Percentiles rank a stretch among this genome's conserved stretches.
phyloP scores from a whole-genome alignment of 2,113 vertebrate species.

The Rallus limicola region DNA sequence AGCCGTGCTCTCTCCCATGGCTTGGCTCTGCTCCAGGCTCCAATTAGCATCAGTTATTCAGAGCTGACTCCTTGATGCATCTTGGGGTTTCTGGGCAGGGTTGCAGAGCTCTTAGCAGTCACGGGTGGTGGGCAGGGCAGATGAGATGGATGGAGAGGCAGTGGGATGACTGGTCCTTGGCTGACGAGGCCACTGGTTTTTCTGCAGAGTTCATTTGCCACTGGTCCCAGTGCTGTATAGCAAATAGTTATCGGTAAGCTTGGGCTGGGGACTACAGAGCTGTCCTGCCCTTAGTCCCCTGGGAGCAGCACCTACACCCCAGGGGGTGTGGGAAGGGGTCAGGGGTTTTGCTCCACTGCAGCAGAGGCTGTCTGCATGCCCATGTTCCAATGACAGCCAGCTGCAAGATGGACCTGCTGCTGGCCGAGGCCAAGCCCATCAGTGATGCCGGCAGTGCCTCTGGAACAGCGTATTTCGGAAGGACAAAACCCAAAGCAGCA shows the following conservation, averaged over 20 bases:
- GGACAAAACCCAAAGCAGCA: too few relatives aligned
- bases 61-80: neutral
- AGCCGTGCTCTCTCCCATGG: neutral
- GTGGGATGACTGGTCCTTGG: neutral
- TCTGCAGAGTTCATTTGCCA: neutral
- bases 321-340: neutral
- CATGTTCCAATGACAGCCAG: too few relatives aligned
- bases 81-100: accelerated
- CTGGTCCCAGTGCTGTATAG: neutral
- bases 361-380: neutral
- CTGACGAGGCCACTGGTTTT: neutral
- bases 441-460: too few relatives aligned
- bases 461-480: too few relatives aligned
- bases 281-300: neutral
- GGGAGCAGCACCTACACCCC: neutral
- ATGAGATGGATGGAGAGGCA: neutral
- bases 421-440: too few relatives aligned
- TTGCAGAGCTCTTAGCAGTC: accelerated
- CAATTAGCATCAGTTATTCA: conserved; percentile 44
- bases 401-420: too few relatives aligned
- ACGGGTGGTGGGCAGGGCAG: neutral
- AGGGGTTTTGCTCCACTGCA: neutral
- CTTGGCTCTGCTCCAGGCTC: neutral
- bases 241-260: neutral
- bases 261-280: neutral